Base-by-base conservation (phyloP, 2,113 vertebrate species). In the Gracilinanus agilis region DNA sequence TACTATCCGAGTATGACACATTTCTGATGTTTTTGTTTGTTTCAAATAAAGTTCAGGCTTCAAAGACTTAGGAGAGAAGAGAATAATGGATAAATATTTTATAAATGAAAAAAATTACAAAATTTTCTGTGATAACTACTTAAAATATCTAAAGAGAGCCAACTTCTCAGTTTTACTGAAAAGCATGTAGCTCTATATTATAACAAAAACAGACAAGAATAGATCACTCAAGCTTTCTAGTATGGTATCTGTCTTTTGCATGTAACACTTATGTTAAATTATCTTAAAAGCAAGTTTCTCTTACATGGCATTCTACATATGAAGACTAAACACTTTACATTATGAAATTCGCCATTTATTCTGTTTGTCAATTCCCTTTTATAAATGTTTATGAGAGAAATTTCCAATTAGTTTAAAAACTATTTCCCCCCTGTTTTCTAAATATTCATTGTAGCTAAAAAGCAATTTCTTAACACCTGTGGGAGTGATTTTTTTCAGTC, bases 211-310 rank as follows among this genome's bases (percentile, higher is more conserved):
- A 90, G 92, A 97, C 58, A 95, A 93, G 90, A 90, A 90, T 95
- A 97, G 93, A 97, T 92, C 44, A 27, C 8, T 53, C 88, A 49
- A 8, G 27, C 29, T 89, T 96, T 92, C 95, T 95, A 58, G 90
- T 94, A 56, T 91, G 89, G 61, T 56, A 61, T 92, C 92, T 89
- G 21, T 54, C 93, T 92, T 88, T 95, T 58, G 44, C 96, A 89
- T 96, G 53, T 90, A 93, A 96, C 75, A 54, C 23, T 55, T 94
- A 75, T 88, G 93, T 95, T 96, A 97, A 97, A 93, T 94, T 96
- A 91, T 96, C 96, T 97, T 97, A 97, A 97, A 98, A 97, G 94
- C 75, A 97, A 94, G 97, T 98, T 97, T 97, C 96, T 96, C 92
- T 94, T 96, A 97, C 97, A 88, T 97, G 90, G 90, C 25, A 93